Conservation (phyloP, 2,113 vertebrate species). For the Elanoides forficatus region DNA sequence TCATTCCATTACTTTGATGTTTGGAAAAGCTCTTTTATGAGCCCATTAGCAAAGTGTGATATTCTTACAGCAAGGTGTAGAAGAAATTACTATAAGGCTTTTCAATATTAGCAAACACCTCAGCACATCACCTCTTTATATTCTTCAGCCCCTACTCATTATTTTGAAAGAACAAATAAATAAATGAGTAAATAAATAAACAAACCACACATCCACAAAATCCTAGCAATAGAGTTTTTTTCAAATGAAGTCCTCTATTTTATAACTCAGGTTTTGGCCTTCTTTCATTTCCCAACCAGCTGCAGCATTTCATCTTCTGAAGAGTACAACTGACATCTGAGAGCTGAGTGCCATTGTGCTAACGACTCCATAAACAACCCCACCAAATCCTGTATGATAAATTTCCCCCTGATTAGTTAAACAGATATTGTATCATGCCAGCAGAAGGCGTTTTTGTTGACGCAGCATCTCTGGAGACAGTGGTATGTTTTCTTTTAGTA, state of each 20-base stretch:
- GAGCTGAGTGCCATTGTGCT: slow-evolving; percentile 52
- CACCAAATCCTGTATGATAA: slow-evolving; percentile 72
- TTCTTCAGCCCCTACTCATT: not conserved
- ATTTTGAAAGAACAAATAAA: not conserved
- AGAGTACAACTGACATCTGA: slow-evolving; percentile 56
- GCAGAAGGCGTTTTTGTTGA: slow-evolving; percentile 71
- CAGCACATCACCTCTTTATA: not conserved
- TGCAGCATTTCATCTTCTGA: slow-evolving; percentile 65
- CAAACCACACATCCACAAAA: not conserved
- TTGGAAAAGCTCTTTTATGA: slow-evolving; percentile 10
- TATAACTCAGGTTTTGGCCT: slow-evolving; percentile 5
- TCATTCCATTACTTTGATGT: not conserved
- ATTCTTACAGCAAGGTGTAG: not conserved
- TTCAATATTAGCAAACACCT: not conserved
- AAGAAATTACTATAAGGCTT: not conserved
- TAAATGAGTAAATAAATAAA: not conserved
- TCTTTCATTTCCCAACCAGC: slow-evolving; percentile 52
- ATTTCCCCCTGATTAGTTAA: slow-evolving; percentile 79
- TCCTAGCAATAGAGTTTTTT: not conserved
- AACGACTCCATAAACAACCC: slow-evolving; percentile 63
- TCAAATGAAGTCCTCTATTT: slow-evolving; percentile 22
- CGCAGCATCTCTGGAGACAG: slow-evolving; percentile 65
- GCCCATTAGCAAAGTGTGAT: not conserved
- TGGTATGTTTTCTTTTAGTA: slow-evolving; percentile 62
- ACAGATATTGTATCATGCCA: slow-evolving; percentile 71